phyloP scores from a whole-genome alignment of 2,797 vertebrate species.

The Spinus olivaceus region DNA sequence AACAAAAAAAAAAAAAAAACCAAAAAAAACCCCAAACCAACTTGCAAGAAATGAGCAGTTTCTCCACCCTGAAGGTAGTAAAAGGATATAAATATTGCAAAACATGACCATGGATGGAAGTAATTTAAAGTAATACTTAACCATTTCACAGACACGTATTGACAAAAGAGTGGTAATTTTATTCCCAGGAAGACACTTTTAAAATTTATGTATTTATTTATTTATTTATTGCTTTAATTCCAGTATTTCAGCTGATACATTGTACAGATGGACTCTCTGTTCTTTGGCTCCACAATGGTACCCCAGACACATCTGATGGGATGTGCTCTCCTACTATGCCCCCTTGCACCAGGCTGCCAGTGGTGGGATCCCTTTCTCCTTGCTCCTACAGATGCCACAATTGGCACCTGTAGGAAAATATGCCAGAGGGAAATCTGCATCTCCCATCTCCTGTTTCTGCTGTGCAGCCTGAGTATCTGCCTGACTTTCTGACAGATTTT shows the following conservation, averaged over 20 bases:
- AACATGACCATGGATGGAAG: not conserved
- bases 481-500: not conserved
- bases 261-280: not conserved
- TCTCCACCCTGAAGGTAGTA: not conserved
- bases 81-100: not conserved
- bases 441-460: not conserved
- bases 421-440: not conserved
- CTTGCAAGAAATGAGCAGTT: not conserved
- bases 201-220: not conserved
- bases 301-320: rapidly evolving
- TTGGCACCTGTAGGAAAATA: not conserved
- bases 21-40: not conserved
- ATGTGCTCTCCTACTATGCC: not conserved
- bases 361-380: not conserved
- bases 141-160: not conserved
- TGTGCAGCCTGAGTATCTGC: not conserved
- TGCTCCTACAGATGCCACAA: not conserved
- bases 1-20: no score
- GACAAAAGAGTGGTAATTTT: not conserved
- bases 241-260: not conserved
- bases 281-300: not conserved
- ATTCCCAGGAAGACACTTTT: not conserved
- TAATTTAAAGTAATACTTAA: not conserved
- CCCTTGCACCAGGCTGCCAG: not conserved
- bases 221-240: not conserved